A percentile compares a stretch with the other conserved stretches of the same genome.
Conservation (phyloP, 1,140 invertebrate genomes). For the Sesamia nonagrioides region DNA sequence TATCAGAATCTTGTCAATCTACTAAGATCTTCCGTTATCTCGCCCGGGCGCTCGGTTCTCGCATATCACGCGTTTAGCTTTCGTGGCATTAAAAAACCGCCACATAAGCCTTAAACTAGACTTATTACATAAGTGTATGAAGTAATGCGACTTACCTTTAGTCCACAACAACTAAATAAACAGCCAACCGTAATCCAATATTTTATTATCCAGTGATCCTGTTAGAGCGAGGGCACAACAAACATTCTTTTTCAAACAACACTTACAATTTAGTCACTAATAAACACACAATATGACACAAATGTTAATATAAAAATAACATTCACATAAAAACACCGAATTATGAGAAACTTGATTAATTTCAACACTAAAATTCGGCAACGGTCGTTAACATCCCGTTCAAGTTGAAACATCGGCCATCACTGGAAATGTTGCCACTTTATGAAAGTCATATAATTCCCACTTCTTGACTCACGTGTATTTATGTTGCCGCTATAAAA, state of each 20-base stretch:
- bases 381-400: slow-evolving; percentile 70
- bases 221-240: slow-evolving; percentile 82
- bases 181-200: slow-evolving; percentile 85
- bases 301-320: slow-evolving; percentile 63
- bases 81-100: slow-evolving; percentile 73
- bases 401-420: slow-evolving; percentile 83
- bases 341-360: slow-evolving; percentile 75
- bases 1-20: slow-evolving; percentile 84
- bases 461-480: slow-evolving; percentile 69
- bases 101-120: slow-evolving; percentile 39
- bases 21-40: slow-evolving; percentile 83
- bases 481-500: slow-evolving; percentile 63
- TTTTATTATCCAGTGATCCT: slow-evolving; percentile 81
- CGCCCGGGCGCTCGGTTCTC: slow-evolving; percentile 63
- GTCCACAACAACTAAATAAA: slow-evolving; percentile 74
- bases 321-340: slow-evolving; percentile 75
- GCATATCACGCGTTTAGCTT: slow-evolving; percentile 68
- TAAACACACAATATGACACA: slow-evolving; percentile 75
- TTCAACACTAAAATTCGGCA: slow-evolving; percentile 76
- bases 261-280: slow-evolving; percentile 74
- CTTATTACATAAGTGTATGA: slow-evolving; percentile 23
- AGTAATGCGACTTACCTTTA: slow-evolving; percentile 71
- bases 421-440: slow-evolving; percentile 82
- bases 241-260: slow-evolving; percentile 77
- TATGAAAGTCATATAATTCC: slow-evolving; percentile 75